phyloP scores from a whole-genome alignment of 2,113 vertebrate genomes.

The Heterotis niloticus region DNA sequence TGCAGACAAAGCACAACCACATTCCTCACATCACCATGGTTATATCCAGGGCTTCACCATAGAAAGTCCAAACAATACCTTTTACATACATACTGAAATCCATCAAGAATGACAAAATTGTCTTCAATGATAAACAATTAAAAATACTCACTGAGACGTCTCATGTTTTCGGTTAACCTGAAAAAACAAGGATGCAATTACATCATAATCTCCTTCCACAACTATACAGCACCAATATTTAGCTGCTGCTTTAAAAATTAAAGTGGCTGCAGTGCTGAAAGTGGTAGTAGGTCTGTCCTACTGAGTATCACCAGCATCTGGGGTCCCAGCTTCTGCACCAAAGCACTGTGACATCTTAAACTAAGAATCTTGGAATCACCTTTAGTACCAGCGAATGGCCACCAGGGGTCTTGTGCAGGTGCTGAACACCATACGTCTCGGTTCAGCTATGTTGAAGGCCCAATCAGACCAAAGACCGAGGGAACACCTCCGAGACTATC shows the following conservation, averaged over 20 bases:
- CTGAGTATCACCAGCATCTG: too few species aligned
- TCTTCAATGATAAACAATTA: not conserved
- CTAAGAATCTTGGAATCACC: not conserved
- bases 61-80: not conserved
- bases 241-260: too few species aligned
- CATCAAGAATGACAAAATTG: not conserved
- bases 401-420: slow-evolving; percentile 25
- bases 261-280: slow-evolving; percentile 10
- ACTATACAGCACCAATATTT: too few species aligned
- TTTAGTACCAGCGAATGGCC: not conserved
- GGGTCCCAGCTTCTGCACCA: not conserved
- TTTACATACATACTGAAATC: not conserved
- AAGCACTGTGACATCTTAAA: too few species aligned
- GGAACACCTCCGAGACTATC: not conserved
- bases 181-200: slow-evolving; percentile 19
- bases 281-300: not conserved
- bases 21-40: not conserved
- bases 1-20: slow-evolving; percentile 49
- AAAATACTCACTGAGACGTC: slow-evolving; percentile 83
- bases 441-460: not conserved
- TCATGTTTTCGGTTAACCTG: slow-evolving; percentile 96
- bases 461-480: not conserved
- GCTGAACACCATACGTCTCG: not conserved
- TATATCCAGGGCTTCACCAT: not conserved
- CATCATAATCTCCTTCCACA: too few species aligned